Conservation (phyloP, 2,113 vertebrate genomes). For the Spea multiplicata region DNA sequence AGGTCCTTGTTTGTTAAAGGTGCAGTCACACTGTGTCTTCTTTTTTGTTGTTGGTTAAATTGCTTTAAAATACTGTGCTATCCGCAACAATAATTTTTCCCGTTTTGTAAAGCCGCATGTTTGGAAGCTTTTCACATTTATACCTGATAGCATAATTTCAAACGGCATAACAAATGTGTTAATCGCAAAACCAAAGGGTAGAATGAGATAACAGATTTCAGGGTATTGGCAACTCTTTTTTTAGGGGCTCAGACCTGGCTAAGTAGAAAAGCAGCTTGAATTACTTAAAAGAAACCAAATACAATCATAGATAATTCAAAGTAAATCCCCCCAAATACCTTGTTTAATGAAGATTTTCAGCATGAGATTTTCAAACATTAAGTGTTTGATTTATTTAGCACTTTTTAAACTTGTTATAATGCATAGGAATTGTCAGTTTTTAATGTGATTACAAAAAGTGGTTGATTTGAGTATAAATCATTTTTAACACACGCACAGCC, state of each 20-base stretch:
- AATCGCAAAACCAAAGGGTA: constrained; percentile 34
- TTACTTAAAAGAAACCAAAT: not conserved
- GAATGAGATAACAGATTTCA: constrained; percentile 31
- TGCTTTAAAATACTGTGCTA: not conserved
- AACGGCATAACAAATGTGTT: constrained; percentile 36
- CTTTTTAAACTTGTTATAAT: too few species aligned
- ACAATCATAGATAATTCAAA: constrained; percentile 31
- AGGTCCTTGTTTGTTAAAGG: constrained; percentile 13
- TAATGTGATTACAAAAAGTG: too few species aligned
- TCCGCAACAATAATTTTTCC: not conserved
- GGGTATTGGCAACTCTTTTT: constrained; percentile 29
- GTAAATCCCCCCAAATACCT: constrained; percentile 30
- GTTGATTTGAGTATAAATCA: too few species aligned
- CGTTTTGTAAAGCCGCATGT: constrained; percentile 5
- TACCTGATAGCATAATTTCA: constrained; percentile 27
- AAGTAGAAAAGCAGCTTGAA: constrained; percentile 21
- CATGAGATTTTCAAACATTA: constrained; percentile 26
- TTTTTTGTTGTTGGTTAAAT: not conserved
- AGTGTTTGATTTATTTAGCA: constrained; percentile 2
- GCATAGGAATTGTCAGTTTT: too few species aligned
- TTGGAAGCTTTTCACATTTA: constrained; percentile 18
- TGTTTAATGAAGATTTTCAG: not conserved
- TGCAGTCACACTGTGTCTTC: not conserved
- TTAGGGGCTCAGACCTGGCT: constrained; percentile 11
- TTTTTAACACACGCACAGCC: too few species aligned